Percentiles rank a stretch among this genome's conserved stretches.
These are phyloP conservation scores for Oreochromis tanganicae DNA, from an alignment of 2,113 vertebrate genomes.

Conservation along the genomic window DNA sequence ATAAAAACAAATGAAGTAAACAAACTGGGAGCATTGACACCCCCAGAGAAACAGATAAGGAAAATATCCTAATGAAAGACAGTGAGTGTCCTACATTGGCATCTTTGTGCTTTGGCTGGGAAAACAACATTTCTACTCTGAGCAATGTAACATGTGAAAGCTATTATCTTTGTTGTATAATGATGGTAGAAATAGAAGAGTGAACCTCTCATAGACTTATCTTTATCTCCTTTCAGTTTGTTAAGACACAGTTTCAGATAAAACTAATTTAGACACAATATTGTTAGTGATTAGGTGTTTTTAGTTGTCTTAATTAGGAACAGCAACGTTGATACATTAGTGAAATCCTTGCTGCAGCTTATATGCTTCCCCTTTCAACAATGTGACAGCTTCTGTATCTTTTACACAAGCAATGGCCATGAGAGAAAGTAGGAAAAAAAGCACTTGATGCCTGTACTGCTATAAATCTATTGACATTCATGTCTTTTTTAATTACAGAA, in stretches of 20 bases:
- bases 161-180: neutral
- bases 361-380: neutral
- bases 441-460: neutral
- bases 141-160: neutral
- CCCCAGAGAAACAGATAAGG: slow-evolving; percentile 24
- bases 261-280: neutral
- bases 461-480: neutral
- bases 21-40: slow-evolving; percentile 19
- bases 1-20: slow-evolving; percentile 16
- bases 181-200: neutral
- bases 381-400: neutral
- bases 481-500: neutral
- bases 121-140: neutral
- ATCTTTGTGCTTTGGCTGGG: slow-evolving; percentile 12
- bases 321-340: neutral
- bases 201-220: neutral
- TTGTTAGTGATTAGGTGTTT: neutral
- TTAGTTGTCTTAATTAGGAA: neutral
- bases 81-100: slow-evolving; percentile 22
- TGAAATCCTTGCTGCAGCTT: neutral
- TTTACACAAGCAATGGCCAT: neutral
- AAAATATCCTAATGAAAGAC: neutral
- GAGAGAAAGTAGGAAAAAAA: accelerated
- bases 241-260: neutral
- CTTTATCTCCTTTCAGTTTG: neutral